Evolutionary conservation across 2,888 invertebrate genomes (phyloP), one percentile per base, ranked within the genome.

Genomic region (Anodontia alba): DNA sequence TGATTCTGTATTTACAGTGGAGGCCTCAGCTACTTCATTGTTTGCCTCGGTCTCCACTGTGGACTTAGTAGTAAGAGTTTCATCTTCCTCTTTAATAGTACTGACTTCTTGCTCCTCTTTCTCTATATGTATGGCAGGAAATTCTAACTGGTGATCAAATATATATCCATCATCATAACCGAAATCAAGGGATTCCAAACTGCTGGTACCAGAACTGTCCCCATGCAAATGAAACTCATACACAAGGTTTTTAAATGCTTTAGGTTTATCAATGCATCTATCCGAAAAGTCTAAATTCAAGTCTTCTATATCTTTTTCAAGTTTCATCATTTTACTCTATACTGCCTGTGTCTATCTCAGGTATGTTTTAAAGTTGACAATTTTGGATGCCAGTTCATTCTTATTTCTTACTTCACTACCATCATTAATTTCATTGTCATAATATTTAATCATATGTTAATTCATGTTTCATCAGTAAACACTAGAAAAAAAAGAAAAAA

Each of bases 241-340:
- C 33, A 69, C 66, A 23, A 76, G 73, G 23, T 71, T 79, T 12
- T 69, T 46, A 12, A 29, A n/a, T 20, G 46, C 46, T 51, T 57
- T 73, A 17, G 46, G 49, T 49, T 68, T 46, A 46, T 82, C 78
- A 46, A 76, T 76, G 43, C 76, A 81, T 23, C 88, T 75, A 71
- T 88, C 88, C 0, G 87, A 86, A 72, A 87, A 88, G 74, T 88
- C 87, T 12, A 88, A 75, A 76, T 88, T 81, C 10, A 88, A 73
- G 66, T 86, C 88, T 62, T 83, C 80, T 0, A 83, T 73, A 26
- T 80, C 67, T 17, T 70, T 26, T 20, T 73, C 62, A 12, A 62
- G 33, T 46, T 69, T 68, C 67, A 67, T 76, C 78, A 73, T 80
- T 49, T 23, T 71, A 51, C 33, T 23, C 62, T 29, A 57, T 57